These are phyloP conservation scores for Falco punctatus DNA, from an alignment of 2,113 vertebrate genomes.

Conservation along the genomic window DNA sequence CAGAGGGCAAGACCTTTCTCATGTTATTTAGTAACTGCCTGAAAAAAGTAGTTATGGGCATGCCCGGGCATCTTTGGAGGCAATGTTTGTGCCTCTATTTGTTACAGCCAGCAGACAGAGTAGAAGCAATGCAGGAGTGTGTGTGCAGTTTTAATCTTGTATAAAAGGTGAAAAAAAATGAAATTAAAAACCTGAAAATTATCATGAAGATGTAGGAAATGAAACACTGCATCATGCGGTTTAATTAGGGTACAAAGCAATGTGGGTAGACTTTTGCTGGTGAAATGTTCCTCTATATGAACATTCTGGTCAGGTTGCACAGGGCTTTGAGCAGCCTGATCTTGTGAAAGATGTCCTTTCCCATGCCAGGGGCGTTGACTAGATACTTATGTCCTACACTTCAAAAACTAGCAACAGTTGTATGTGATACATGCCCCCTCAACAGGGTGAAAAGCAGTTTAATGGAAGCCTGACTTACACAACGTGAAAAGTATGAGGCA, in stretches of 20 bases:
- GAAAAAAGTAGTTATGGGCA: background rate
- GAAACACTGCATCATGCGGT: background rate
- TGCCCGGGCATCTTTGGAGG: background rate
- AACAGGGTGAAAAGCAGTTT: background rate
- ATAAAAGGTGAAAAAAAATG: background rate
- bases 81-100: background rate
- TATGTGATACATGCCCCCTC: background rate
- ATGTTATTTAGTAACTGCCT: background rate
- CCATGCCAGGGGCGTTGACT: background rate
- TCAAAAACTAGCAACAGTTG: background rate
- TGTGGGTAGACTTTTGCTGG: background rate
- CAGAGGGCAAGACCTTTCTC: background rate
- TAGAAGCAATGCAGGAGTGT: background rate
- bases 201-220: background rate
- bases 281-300: background rate
- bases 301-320: background rate
- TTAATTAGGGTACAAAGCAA: background rate
- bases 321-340: background rate
- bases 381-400: background rate
- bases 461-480: background rate
- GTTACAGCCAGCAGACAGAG: background rate
- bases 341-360: background rate
- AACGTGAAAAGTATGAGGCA: accelerated
- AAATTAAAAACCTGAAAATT: background rate
- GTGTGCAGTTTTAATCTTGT: background rate